These are phyloP conservation scores for Peucedramus taeniatus DNA, from an alignment of 2,113 vertebrate species.

Conservation along the genomic window DNA sequence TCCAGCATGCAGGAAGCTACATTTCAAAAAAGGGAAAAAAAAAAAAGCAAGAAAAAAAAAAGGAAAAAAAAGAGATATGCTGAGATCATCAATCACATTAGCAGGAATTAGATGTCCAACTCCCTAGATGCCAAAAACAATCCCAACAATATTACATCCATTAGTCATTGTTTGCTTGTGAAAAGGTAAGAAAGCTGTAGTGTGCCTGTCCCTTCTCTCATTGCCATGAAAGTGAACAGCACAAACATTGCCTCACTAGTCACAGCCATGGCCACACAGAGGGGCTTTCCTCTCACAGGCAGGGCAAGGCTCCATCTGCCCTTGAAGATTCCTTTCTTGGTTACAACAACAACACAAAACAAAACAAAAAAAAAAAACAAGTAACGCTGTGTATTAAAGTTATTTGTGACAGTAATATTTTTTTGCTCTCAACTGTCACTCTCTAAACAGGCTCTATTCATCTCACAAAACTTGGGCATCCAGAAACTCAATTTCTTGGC, in stretches of 20 bases:
- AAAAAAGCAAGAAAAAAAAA: not conserved
- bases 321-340: not conserved
- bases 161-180: not conserved
- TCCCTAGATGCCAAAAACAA: not conserved
- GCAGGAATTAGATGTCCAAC: not conserved
- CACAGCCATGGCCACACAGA: rapidly evolving
- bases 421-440: not conserved
- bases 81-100: not conserved
- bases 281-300: not conserved
- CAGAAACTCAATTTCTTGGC: not conserved
- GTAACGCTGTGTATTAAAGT: not conserved
- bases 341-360: not conserved
- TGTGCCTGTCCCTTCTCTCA: not conserved
- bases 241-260: rapidly evolving
- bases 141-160: not conserved
- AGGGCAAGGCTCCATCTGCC: not conserved
- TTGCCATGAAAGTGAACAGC: not conserved
- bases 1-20: not conserved
- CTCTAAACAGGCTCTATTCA: not conserved
- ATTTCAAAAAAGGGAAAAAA: not conserved
- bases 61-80: rapidly evolving
- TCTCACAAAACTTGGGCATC: not conserved
- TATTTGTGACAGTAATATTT: not conserved
- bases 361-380: not conserved
- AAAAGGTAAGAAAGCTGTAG: not conserved